These are phyloP conservation scores for Scomber scombrus DNA, from an alignment of 2,113 vertebrate species.

Conservation along the genomic window DNA sequence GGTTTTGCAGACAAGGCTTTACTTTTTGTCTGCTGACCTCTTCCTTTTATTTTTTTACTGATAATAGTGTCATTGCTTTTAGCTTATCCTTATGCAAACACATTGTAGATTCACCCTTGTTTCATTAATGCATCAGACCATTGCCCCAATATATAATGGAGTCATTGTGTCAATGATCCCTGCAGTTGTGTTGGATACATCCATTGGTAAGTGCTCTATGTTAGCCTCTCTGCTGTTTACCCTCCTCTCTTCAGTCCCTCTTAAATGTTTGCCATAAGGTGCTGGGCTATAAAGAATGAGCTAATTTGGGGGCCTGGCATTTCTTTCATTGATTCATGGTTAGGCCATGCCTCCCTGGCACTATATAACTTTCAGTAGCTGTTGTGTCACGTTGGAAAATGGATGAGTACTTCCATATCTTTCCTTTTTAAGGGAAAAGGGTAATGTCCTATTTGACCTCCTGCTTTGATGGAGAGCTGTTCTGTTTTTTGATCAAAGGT, in stretches of 20 bases:
- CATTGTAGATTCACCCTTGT: conserved; percentile 11
- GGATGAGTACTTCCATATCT: conserved; percentile 20
- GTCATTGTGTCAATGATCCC: conserved; percentile 40
- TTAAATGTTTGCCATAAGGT: conserved; percentile 47
- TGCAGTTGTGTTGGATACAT: conserved; percentile 17
- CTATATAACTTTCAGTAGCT: conserved; percentile 45
- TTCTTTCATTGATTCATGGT: conserved; percentile 67
- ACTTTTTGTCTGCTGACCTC: neutral
- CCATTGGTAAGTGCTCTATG: conserved; percentile 34
- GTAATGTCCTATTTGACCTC: neutral
- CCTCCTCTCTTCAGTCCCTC: neutral
- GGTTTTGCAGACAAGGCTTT: neutral
- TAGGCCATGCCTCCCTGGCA: conserved; percentile 30
- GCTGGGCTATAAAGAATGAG: conserved; percentile 49
- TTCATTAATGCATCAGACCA: conserved; percentile 22
- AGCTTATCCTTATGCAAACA: conserved; percentile 15
- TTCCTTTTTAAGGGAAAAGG: conserved; percentile 22
- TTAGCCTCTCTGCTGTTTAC: conserved; percentile 59
- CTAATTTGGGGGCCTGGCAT: conserved; percentile 50
- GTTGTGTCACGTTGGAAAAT: conserved; percentile 53
- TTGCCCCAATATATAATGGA: conserved; percentile 6
- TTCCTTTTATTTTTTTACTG: neutral
- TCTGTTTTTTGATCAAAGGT: neutral
- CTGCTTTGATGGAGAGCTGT: neutral
- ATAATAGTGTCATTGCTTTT: conserved; percentile 2